Evolutionary conservation across 1,140 invertebrate species (phyloP).

Genomic region (Diorhabda elongata): DNA sequence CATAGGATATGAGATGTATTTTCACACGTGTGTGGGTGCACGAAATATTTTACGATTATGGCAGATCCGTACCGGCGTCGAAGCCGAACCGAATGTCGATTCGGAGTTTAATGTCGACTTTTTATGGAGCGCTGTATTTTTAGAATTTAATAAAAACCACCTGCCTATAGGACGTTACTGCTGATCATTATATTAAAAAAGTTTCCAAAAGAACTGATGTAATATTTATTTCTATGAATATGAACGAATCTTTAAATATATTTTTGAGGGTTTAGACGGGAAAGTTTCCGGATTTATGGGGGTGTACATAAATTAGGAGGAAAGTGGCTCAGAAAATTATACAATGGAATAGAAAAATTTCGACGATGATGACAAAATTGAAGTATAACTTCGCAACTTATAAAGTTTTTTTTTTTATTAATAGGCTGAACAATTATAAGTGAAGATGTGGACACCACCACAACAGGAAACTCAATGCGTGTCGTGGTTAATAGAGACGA

Average conservation of each 20-base stretch:
- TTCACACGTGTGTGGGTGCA: conserved; percentile 16
- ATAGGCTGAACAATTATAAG: too few species aligned
- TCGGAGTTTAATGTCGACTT: conserved; percentile 12
- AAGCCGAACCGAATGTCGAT: conserved; percentile 4
- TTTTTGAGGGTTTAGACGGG: not conserved
- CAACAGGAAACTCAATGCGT: too few species aligned
- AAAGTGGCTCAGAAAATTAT: too few species aligned
- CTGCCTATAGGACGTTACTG: conserved; percentile 3
- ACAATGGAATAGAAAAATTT: not conserved
- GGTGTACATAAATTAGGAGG: too few species aligned
- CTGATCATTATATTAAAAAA: conserved; percentile 18
- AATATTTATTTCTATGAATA: conserved; percentile 9
- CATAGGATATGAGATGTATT: not conserved
- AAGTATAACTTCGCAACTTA: too few species aligned
- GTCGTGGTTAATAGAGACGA: too few species aligned
- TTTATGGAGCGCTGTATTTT: conserved; percentile 13
- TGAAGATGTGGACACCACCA: too few species aligned
- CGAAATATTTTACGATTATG: conserved; percentile 18
- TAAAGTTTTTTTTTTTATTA: too few species aligned
- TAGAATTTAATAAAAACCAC: conserved; percentile 18
- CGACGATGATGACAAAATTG: too few species aligned
- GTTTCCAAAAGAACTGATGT: conserved; percentile 7
- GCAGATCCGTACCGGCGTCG: conserved; percentile 6
- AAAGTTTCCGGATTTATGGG: not conserved
- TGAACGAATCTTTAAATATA: not conserved